Conservation (phyloP, 1,140 invertebrate species). For the Drosophila neocordata region DNA sequence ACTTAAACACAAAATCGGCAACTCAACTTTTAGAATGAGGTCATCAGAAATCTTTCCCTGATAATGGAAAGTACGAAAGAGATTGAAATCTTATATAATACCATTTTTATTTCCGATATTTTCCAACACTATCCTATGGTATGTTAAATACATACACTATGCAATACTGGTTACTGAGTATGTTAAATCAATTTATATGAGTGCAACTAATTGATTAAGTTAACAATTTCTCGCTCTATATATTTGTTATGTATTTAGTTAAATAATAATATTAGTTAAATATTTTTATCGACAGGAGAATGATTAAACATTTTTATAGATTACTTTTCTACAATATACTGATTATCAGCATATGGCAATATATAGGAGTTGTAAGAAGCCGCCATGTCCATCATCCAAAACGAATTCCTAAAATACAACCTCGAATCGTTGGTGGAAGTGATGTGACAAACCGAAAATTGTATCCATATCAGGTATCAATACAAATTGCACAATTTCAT, state of each 20-base stretch:
- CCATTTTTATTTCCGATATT: too few relatives aligned
- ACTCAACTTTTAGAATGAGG: too few relatives aligned
- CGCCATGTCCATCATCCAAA: background rate
- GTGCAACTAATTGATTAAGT: background rate
- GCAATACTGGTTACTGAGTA: too few relatives aligned
- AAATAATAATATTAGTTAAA: background rate
- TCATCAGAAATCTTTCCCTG: too few relatives aligned
- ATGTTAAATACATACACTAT: too few relatives aligned
- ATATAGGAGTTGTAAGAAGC: background rate
- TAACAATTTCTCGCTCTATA: background rate
- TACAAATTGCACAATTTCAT: background rate
- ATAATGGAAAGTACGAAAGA: too few relatives aligned
- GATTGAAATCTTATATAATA: too few relatives aligned
- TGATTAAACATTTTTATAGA: background rate
- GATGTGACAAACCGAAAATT: background rate
- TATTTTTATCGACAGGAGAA: background rate
- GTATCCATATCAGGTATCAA: background rate
- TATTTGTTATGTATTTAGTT: background rate
- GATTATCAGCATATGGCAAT: background rate
- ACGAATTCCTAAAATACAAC: background rate
- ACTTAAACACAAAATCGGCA: background rate
- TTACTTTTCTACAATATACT: background rate
- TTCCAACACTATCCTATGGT: too few relatives aligned
- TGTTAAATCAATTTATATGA: background rate
- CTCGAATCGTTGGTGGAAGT: background rate